A percentile compares a stretch with the other conserved stretches of the same genome.
These are phyloP conservation scores for Oncorhynchus tshawytscha DNA, from an alignment of 2,113 vertebrate genomes.

Conservation along the genomic window DNA sequence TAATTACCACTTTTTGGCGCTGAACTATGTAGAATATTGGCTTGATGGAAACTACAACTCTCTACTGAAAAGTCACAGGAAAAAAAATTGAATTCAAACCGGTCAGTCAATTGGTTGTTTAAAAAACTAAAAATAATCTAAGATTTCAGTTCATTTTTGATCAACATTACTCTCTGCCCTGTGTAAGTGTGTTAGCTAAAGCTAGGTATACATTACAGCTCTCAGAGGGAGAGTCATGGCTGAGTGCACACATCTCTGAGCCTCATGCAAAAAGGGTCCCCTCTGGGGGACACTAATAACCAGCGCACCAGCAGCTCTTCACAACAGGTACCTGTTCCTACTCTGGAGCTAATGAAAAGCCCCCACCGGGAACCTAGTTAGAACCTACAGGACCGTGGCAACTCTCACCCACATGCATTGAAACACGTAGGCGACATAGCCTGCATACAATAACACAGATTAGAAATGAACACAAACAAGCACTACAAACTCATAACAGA, in stretches of 20 bases:
- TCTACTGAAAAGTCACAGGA: no score
- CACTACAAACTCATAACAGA: background rate
- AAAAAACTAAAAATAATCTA: no score
- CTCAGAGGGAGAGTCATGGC: constrained; percentile 16
- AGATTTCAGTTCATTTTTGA: no score
- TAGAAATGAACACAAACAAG: no score
- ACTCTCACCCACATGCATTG: background rate
- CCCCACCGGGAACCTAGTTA: constrained; percentile 10
- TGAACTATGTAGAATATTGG: no score
- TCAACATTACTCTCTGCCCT: no score
- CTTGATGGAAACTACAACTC: no score
- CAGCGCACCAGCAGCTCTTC: constrained; percentile 36
- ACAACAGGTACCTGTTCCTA: constrained; percentile 32
- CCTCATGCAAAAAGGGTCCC: constrained; percentile 27
- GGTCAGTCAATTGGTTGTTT: no score
- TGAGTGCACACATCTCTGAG: constrained; percentile 18
- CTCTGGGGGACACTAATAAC: constrained; percentile 54
- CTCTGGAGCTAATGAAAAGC: constrained; percentile 20
- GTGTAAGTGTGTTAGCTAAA: background rate
- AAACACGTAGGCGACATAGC: constrained; percentile 18
- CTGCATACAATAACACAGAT: background rate
- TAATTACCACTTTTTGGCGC: no score
- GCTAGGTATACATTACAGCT: constrained; percentile 51
- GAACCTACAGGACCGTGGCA: background rate
- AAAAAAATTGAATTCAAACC: no score